Percentiles rank a stretch among this genome's conserved stretches.
Conservation (phyloP, 2,888 invertebrate genomes). For the Antheraea assamensis region DNA sequence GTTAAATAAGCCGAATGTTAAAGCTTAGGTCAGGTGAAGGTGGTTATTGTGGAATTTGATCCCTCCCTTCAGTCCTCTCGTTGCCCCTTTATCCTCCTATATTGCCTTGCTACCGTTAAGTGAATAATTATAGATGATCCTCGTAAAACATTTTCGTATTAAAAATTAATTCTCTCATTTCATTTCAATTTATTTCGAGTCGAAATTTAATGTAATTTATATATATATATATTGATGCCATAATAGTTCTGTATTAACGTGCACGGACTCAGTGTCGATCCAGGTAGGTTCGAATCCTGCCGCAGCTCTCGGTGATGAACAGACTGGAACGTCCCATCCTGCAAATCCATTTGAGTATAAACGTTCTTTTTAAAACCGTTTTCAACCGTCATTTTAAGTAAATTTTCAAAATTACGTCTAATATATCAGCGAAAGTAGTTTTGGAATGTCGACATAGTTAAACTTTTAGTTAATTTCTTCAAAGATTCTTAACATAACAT, state of each 20-base stretch:
- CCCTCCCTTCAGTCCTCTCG: slow-evolving; percentile 10
- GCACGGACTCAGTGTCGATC: too few relatives aligned
- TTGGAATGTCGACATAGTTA: background rate
- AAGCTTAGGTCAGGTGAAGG: slow-evolving; percentile 23
- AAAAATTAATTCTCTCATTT: slow-evolving; percentile 1
- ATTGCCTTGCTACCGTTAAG: background rate
- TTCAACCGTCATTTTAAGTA: too few relatives aligned
- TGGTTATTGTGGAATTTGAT: slow-evolving; percentile 14
- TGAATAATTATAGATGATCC: background rate
- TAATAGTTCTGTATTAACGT: too few relatives aligned
- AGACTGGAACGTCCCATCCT: too few relatives aligned
- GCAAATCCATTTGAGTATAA: too few relatives aligned
- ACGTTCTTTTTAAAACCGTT: too few relatives aligned
- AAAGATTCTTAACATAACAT: background rate
- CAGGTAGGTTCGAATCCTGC: too few relatives aligned
- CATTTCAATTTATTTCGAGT: background rate
- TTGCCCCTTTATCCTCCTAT: background rate
- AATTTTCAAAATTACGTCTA: too few relatives aligned
- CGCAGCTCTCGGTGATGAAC: too few relatives aligned
- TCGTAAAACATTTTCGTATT: background rate
- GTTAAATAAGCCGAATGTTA: slow-evolving; percentile 17
- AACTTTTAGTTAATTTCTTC: background rate
- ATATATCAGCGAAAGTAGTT: background rate
- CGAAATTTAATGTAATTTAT: too few relatives aligned
- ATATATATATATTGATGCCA: too few relatives aligned